Base-by-base conservation (phyloP, 1,140 invertebrate species). In the Cyrtorhinus lividipennis region DNA sequence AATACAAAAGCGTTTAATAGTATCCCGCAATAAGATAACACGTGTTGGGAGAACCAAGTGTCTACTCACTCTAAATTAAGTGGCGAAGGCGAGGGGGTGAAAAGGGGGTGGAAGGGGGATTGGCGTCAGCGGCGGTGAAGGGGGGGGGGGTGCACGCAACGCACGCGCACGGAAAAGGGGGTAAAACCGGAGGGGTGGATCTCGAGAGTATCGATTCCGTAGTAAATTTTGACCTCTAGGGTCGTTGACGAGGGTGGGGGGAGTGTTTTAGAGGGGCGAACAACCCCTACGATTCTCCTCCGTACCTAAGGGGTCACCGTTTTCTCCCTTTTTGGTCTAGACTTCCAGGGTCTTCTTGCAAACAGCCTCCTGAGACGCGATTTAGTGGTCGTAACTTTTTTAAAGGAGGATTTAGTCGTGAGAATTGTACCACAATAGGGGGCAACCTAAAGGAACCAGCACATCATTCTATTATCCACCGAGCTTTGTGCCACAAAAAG, bases 191-290 rank as follows among this genome's bases (percentile, higher is more conserved):
- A 38, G 30, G 30, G 5, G 30, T 5, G 5, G 5, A 5, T 20
- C 8, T 10, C 10, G 48, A 53, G 48, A 10, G 48, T 53, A 53
- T 53, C 48, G 48, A 53, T 53, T 53, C 12, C 48, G 48, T 53
- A 53, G 48, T 53, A 53, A 53, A 53, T 53, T 53, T 53, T 22
- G 48, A 53, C 48, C 48, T 53, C 8, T 15, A 38, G 30, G 30
- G 18, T 44, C n/a, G 38, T 10, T 44, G 38, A 44, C 38, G 48
- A 20, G 8, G 48, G 48, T 5, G 12, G 48, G 18, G 10, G 48
- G 48, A 22, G 48, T 20, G 8, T 20, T 20, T 20, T 20, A 20
- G 20, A 5, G 20, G 20, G 12, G 12, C 48, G 10, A 10, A 10
- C 3, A 10, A 10, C 48, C 48, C 48, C 20, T 20, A 5, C 10